These are phyloP conservation scores for Micromussa lordhowensis DNA, from an alignment of 92 coral and sea anemone species.

Conservation along the genomic window DNA sequence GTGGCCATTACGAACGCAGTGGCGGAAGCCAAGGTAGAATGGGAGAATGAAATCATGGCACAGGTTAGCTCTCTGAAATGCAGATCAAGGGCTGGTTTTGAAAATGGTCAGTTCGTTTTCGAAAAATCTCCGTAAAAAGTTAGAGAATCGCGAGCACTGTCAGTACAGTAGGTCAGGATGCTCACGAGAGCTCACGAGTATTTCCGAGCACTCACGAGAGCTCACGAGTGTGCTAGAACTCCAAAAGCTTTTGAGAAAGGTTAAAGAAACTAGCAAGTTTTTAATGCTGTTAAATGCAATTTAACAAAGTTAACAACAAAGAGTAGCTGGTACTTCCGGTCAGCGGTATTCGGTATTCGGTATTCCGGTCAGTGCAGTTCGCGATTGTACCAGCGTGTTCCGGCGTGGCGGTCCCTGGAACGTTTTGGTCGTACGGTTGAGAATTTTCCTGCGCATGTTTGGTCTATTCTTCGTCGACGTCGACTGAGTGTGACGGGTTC, in stretches of 20 bases:
- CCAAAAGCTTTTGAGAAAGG: background rate
- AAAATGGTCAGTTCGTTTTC: background rate
- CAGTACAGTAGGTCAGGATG: no score
- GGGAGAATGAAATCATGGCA: constrained; percentile 76
- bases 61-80: constrained; percentile 33
- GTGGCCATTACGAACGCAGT: constrained; percentile 89
- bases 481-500: no score
- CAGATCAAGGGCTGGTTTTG: background rate
- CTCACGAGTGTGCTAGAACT: background rate
- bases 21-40: constrained; percentile 86
- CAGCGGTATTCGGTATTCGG: no score
- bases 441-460: no score
- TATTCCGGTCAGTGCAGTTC: no score
- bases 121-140: background rate
- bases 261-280: background rate
- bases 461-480: no score
- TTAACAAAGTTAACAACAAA: no score
- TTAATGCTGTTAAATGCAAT: no score
- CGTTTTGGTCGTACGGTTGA: no score
- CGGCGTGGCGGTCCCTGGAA: no score
- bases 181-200: background rate
- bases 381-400: no score
- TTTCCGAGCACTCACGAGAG: background rate
- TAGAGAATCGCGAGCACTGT: background rate
- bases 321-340: no score